Evolutionary conservation across 2,797 vertebrate species (phyloP), one percentile per base, ranked within the genome.

Genomic region (Sarcoramphus papa): DNA sequence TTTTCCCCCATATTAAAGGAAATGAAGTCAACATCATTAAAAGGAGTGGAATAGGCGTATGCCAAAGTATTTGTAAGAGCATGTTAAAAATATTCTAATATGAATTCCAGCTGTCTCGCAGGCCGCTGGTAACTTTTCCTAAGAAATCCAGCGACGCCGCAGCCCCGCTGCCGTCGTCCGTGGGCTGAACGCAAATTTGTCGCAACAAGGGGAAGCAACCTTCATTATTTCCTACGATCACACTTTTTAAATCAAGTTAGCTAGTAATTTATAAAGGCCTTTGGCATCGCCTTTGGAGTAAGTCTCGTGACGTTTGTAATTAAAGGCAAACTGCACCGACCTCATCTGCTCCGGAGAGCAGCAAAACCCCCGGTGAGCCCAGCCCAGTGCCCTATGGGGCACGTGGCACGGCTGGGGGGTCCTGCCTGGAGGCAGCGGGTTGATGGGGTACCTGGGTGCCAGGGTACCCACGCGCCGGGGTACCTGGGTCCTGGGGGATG

Each of bases 11-110:
- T 70, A 56, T 88, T 91, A 56, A 93, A 95, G 94, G 92, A 93
- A 95, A 87, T 94, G 92, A 96, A 96, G 96, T 95, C 95, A 92
- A 83, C 91, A 70, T 91, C 94, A 77, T 96, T 93, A 96, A 93
- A 85, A 94, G 93, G 91, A 92, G 84, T 90, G 92, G 91, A 56
- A 93, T 22, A 92, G 92, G 95, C 84, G 60, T 91, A 67, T 94
- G 91, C 95, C 93, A 92, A 94, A 96, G 86, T 91, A 91, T 97
- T 96, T 96, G 91, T 76, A 94, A 92, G 88, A 94, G 92, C 86
- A 69, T 14, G 93, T 95, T 96, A 95, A 94, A 94, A 95, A 96
- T 95, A 96, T 56, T 93, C 86, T 68, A 59, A 93, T 92, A 94
- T 59, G 91, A 96, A 93, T 96, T 73, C 91, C 95, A 96, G 95